phyloP scores from a whole-genome alignment of 2,113 vertebrate species.

The Condylura cristata region DNA sequence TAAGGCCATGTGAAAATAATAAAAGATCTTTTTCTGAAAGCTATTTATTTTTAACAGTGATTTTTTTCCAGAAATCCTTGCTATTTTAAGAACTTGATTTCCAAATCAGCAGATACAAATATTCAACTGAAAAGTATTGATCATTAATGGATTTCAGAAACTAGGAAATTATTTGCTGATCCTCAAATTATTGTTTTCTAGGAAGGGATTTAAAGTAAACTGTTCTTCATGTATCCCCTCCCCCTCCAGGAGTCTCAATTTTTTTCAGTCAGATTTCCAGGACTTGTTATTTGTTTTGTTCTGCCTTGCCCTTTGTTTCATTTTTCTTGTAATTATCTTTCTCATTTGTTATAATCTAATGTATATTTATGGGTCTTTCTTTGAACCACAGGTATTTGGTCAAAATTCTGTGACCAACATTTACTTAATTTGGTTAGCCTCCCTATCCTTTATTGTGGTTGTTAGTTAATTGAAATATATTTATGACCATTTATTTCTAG shows the following conservation, averaged over 20 bases:
- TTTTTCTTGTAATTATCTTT: too few species aligned
- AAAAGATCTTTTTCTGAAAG: not conserved
- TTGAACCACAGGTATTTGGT: not conserved
- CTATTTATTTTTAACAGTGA: not conserved
- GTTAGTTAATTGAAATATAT: not conserved
- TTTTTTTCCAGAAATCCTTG: not conserved
- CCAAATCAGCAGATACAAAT: not conserved
- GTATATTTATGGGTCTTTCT: not conserved
- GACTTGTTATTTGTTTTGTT: too few species aligned
- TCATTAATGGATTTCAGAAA: not conserved
- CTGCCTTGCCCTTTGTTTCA: too few species aligned
- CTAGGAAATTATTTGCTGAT: not conserved
- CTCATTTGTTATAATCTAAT: too few species aligned
- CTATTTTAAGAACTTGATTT: not conserved
- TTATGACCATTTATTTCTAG: not conserved
- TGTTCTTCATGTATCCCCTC: too few species aligned
- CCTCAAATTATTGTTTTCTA: not conserved
- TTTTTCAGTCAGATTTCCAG: too few species aligned
- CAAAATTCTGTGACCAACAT: not conserved
- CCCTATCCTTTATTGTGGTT: not conserved
- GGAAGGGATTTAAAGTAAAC: not conserved
- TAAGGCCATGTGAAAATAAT: not conserved
- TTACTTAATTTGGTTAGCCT: not conserved
- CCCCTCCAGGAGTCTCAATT: too few species aligned
- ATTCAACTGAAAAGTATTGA: not conserved